Conservation (phyloP, 2,113 vertebrate species). For the Pedionomus torquatus region DNA sequence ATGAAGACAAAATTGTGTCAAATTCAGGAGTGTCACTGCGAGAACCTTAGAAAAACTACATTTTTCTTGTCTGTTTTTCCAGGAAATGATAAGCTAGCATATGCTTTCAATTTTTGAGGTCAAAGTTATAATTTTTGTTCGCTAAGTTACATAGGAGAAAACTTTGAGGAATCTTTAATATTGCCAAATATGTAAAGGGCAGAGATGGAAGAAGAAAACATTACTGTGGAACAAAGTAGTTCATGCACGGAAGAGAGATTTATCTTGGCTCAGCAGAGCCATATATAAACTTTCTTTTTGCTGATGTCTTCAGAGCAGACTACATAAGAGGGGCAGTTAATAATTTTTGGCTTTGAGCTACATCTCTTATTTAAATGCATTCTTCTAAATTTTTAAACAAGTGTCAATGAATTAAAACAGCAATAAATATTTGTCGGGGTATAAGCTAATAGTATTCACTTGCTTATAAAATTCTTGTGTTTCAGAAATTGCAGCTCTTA, state of each 20-base stretch:
- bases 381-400: constrained; percentile 28
- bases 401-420: not conserved
- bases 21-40: not conserved
- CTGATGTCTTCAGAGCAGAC: constrained; percentile 38
- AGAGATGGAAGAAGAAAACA: constrained; percentile 38
- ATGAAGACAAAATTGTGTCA: not conserved
- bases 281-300: constrained; percentile 43
- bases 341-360: constrained; percentile 41
- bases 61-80: constrained; percentile 46
- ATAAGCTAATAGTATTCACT: not conserved
- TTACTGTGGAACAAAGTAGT: constrained; percentile 54
- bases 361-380: constrained; percentile 15
- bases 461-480: not conserved
- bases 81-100: constrained; percentile 57
- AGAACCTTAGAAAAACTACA: constrained; percentile 2
- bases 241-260: constrained; percentile 46
- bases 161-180: constrained; percentile 67
- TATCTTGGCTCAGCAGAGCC: constrained; percentile 56
- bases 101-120: constrained; percentile 69
- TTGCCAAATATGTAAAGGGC: constrained; percentile 68
- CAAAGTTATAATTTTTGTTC: constrained; percentile 56
- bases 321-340: constrained; percentile 15
- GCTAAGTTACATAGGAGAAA: constrained; percentile 60
- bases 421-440: not conserved
- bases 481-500: not conserved